phyloP scores from a whole-genome alignment of 2,797 vertebrate species.

The Pangasius mekongensis region DNA sequence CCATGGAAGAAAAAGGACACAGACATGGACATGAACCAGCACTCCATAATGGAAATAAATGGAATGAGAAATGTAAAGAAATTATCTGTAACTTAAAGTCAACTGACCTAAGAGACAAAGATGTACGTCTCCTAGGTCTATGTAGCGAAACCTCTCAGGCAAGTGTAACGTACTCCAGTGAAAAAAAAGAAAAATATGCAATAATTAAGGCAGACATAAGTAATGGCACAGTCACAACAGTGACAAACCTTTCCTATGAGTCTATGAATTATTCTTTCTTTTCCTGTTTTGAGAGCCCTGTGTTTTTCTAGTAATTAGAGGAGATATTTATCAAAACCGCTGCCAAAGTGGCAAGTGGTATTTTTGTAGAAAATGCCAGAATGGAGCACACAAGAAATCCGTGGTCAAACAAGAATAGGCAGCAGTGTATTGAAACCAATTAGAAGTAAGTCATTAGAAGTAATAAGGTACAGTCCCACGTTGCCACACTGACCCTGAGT shows the following conservation, averaged over 20 bases:
- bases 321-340: conserved; percentile 52
- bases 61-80: conserved; percentile 27
- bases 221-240: conserved; percentile 39
- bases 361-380: conserved; percentile 52
- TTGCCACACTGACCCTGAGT: neutral
- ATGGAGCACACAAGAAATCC: conserved; percentile 37
- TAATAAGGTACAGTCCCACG: conserved; percentile 1
- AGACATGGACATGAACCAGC: conserved; percentile 19
- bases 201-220: conserved; percentile 50
- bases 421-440: conserved; percentile 33
- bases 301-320: conserved; percentile 58
- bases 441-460: conserved; percentile 6
- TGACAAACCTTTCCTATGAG: conserved; percentile 54
- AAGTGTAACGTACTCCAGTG: neutral
- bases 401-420: conserved; percentile 31
- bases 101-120: conserved; percentile 21
- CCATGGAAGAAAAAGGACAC: conserved; percentile 31
- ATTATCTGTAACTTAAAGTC: conserved; percentile 40
- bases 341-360: conserved; percentile 50
- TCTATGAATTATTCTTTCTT: conserved; percentile 57
- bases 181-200: conserved; percentile 28
- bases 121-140: conserved; percentile 19
- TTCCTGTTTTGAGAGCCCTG: conserved; percentile 62
- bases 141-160: conserved; percentile 12
- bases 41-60: neutral